Evolutionary conservation across 1,140 invertebrate species (phyloP).

Genomic region (Cyclargus thomasi): DNA sequence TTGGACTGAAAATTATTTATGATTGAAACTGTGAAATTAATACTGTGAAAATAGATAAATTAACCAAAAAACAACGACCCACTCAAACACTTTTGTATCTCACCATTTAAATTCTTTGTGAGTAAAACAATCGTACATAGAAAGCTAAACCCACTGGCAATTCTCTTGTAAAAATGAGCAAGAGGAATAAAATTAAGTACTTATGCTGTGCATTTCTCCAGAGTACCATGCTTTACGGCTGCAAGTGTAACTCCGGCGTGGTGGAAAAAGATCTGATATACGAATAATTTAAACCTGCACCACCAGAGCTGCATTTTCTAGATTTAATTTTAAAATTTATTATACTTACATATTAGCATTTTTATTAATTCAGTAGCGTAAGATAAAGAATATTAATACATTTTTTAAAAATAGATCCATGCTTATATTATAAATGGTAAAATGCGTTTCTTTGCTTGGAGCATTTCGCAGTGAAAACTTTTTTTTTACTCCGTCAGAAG

Average conservation of each 20-base stretch:
- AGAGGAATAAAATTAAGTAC: constrained; percentile 32
- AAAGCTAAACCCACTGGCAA: constrained; percentile 17
- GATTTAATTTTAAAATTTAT: constrained; percentile 13
- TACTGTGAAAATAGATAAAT: too few species aligned
- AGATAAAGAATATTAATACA: background rate
- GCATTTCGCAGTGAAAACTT: too few species aligned
- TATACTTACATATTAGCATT: constrained; percentile 7
- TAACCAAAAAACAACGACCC: too few species aligned
- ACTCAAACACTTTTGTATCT: too few species aligned
- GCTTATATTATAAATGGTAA: too few species aligned
- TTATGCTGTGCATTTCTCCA: constrained; percentile 31
- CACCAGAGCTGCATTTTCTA: constrained; percentile 18
- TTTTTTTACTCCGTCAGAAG: too few species aligned
- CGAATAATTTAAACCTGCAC: constrained; percentile 17
- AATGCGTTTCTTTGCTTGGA: too few species aligned
- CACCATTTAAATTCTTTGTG: background rate
- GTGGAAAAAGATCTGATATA: constrained; percentile 23
- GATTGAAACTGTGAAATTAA: too few species aligned
- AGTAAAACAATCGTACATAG: background rate
- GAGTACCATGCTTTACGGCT: constrained; percentile 30
- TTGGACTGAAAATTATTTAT: too few species aligned
- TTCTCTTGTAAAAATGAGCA: constrained; percentile 28
- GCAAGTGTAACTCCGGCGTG: constrained; percentile 24
- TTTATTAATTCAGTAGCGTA: constrained; percentile 4
- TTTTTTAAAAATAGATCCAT: too few species aligned